Evolutionary conservation across 2,888 invertebrate species (phyloP), one percentile per base, ranked within the genome.

Genomic region (Microchrysa polita): DNA sequence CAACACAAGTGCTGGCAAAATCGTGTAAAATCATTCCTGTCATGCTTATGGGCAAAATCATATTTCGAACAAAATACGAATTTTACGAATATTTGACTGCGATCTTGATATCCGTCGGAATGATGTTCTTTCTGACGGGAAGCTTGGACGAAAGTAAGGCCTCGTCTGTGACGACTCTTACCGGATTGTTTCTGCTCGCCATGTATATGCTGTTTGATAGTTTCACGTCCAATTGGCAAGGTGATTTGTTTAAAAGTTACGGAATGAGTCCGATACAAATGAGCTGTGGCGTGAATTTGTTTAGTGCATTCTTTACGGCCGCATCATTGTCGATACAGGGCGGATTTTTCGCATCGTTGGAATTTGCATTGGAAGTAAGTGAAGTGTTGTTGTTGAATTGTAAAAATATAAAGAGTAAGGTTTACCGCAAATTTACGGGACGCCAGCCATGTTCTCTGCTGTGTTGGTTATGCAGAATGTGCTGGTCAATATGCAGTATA

Each of bases 151-250:
- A 89, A 78, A 86, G 86, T 77, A 87, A 87, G 78, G 87, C 87
- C 79, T 88, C 88, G 73, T 89, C 89, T 1, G 88, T 88, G 14
- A 95, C 95, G 14, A 93, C 93, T 14, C 94, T 92, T 78, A 93
- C 96, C 1, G 98, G 98, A 18, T 84, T 93, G 67, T 86, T 95
- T 76, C 89, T 99, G 77, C 89, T 99, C 78, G 88, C 90, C 76
- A 91, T 94, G 78, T 99, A 99, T 86, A 92, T 99, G 90, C 85
- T 90, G 72, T 94, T 97, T 85, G 99, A 99, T 86, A 95, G 97
- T 83, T 99, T 99, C 86, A 99, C 99, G 14, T 93, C 97, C 75
- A 97, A 97, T 84, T 99, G 98, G 98, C 98, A 99, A 87, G 93
- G 93, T 77, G 92, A 91, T 74, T 88, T 99, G 74, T 98, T 97